Evolutionary conservation across 2,888 invertebrate genomes (phyloP).

Genomic region (Nomada fabriciana): DNA sequence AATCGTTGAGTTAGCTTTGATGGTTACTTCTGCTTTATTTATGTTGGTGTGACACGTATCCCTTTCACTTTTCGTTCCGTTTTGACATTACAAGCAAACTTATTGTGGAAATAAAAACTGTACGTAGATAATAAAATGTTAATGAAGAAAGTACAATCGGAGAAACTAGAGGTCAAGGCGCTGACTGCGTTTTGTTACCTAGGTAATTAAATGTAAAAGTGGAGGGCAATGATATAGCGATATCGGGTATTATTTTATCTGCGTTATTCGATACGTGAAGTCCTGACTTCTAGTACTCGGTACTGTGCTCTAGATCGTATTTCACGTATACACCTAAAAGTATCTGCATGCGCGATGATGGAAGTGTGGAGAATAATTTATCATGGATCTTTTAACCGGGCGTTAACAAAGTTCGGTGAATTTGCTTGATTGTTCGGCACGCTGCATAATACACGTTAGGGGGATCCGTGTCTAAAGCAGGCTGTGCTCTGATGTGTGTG

Average conservation of each 20-base stretch:
- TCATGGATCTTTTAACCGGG: slow-evolving; percentile 53
- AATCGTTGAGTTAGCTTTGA: slow-evolving; percentile 64
- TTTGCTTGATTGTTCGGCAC: slow-evolving; percentile 59
- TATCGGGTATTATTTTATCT: slow-evolving; percentile 12
- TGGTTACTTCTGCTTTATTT: slow-evolving; percentile 58
- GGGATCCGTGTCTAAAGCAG: slow-evolving; percentile 71
- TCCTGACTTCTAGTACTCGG: slow-evolving; percentile 42
- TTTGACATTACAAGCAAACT: slow-evolving; percentile 37
- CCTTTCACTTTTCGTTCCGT: slow-evolving; percentile 60
- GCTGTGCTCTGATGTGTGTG: slow-evolving; percentile 77
- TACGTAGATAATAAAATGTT: slow-evolving; percentile 22
- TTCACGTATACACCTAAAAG: slow-evolving; percentile 1
- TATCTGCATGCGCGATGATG: slow-evolving; percentile 55
- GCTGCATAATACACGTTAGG: slow-evolving; percentile 50
- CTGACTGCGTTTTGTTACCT: not conserved
- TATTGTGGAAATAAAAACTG: slow-evolving; percentile 18
- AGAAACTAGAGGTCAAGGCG: slow-evolving; percentile 51
- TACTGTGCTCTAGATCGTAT: slow-evolving; percentile 9
- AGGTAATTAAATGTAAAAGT: slow-evolving; percentile 20
- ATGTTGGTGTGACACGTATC: slow-evolving; percentile 56
- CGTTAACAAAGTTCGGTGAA: slow-evolving; percentile 53
- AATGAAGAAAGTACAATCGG: slow-evolving; percentile 24
- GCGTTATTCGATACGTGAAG: not conserved
- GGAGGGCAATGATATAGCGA: not conserved
- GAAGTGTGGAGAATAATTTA: slow-evolving; percentile 38